Evolutionary conservation across 2,113 vertebrate species (phyloP).

Genomic region (Sinocyclocheilus anshuiensis): DNA sequence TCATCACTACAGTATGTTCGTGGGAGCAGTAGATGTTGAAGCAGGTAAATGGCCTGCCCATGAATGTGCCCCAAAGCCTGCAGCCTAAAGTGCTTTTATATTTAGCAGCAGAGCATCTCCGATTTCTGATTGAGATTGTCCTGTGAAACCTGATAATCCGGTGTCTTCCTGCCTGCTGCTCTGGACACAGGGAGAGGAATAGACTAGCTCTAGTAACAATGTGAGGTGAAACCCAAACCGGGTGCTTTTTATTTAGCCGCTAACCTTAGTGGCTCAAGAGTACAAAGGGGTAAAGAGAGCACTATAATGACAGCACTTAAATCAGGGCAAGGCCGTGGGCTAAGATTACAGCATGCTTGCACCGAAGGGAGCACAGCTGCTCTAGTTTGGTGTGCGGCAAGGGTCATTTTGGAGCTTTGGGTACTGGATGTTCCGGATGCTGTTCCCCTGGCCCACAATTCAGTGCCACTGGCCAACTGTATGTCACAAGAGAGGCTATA

Average conservation of each 20-base stretch:
- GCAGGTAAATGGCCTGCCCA: slow-evolving; percentile 39
- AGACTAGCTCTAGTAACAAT: slow-evolving; percentile 70
- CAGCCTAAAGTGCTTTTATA: slow-evolving; percentile 57
- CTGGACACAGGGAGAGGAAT: slow-evolving; percentile 56
- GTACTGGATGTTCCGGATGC: slow-evolving; percentile 58
- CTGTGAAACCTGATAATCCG: slow-evolving; percentile 65
- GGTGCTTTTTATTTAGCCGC: slow-evolving; percentile 41
- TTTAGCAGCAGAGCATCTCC: slow-evolving; percentile 55
- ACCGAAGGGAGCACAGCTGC: slow-evolving; percentile 38
- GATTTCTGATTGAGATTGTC: slow-evolving; percentile 60
- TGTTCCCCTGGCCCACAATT: slow-evolving; percentile 51
- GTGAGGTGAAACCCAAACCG: slow-evolving; percentile 61
- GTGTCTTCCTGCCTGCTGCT: slow-evolving; percentile 47
- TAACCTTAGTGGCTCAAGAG: slow-evolving; percentile 54
- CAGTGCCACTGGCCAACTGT: slow-evolving; percentile 46
- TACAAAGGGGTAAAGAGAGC: slow-evolving; percentile 60
- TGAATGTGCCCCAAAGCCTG: slow-evolving; percentile 19
- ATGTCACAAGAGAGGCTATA: slow-evolving; percentile 57
- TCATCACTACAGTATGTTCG: slow-evolving; percentile 33
- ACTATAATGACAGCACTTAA: slow-evolving; percentile 51
- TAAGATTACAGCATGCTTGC: slow-evolving; percentile 69
- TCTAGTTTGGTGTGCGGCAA: slow-evolving; percentile 41
- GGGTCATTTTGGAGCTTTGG: slow-evolving; percentile 52
- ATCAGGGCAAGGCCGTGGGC: slow-evolving; percentile 66
- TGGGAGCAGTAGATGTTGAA: slow-evolving; percentile 34